Evolutionary conservation across 1,140 invertebrate species (phyloP).

Genomic region (Melipona quadrifasciata): DNA sequence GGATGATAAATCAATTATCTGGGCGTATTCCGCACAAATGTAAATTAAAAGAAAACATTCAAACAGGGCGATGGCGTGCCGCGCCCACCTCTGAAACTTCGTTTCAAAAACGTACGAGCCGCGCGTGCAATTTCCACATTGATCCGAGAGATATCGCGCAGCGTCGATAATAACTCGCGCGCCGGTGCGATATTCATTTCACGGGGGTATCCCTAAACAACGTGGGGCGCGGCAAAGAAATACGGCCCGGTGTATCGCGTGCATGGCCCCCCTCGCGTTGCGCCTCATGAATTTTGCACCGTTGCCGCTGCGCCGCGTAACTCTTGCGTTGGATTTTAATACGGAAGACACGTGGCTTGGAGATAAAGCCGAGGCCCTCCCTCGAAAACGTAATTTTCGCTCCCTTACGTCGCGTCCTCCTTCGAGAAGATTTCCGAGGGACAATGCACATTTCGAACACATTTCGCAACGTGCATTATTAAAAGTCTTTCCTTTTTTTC

Average conservation of each 20-base stretch:
- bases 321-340: slow-evolving; percentile 35
- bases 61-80: too few relatives aligned
- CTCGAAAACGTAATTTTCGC: background rate
- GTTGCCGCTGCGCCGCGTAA: background rate
- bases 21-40: too few relatives aligned
- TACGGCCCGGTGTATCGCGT: slow-evolving; percentile 11
- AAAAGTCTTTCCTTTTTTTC: too few relatives aligned
- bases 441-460: background rate
- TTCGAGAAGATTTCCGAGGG: background rate
- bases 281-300: slow-evolving; percentile 42
- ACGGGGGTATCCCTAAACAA: slow-evolving; percentile 19
- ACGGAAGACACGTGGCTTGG: background rate
- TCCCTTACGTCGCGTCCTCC: background rate
- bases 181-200: background rate
- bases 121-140: too few relatives aligned
- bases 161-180: slow-evolving; percentile 8
- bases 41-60: too few relatives aligned
- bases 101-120: too few relatives aligned
- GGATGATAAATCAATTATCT: too few relatives aligned
- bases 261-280: background rate
- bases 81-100: too few relatives aligned
- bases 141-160: background rate
- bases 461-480: background rate
- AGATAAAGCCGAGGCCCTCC: background rate
- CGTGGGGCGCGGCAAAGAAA: slow-evolving; percentile 30